Evolutionary conservation across 2,797 vertebrate genomes (phyloP), one percentile per base, ranked within the genome.

Genomic region (Pseudomugil tenellus): DNA sequence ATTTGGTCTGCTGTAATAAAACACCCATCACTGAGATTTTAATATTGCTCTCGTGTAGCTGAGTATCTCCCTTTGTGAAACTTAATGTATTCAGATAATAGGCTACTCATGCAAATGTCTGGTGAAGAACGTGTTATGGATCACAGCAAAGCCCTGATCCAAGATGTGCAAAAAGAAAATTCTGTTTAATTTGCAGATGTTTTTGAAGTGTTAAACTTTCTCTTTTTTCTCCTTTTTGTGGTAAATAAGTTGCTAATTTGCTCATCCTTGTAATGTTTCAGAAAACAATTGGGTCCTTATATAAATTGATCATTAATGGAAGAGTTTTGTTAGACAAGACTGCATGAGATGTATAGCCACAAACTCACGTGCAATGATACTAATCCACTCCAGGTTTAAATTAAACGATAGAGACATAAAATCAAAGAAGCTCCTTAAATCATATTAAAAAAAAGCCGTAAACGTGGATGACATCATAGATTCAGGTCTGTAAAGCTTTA

Each of bases 381-480:
- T 7, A 55, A 34, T 53, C 6, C 39, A 29, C 52, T 70, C 3
- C 6, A 35, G 26, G 37, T 67, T 66, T 55, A 17, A 80, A 25
- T 35, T 28, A 32, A 80, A 88, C 67, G 58, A 72, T 77, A 34
- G 6, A 35, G 29, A 49, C 31, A 69, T 78, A 53, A 54, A 48
- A 58, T 64, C 19, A 56, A 62, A 41, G 14, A 34, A 12, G 10
- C 35, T 37, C 43, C 68, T 70, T 63, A 70, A 74, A 60, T 31
- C 35, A 63, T 63, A 32, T 19, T 3, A 31, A 21, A 46, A 46
- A 21, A 10, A 21, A 21, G n/a, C 43, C 11, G 43, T 81, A 77
- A 49, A 77, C 63, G 56, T 67, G 58, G 72, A 77, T 91, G 88
- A 90, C 82, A 84, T 88, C 87, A 86, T 84, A 35, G 53, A 41